phyloP scores from a whole-genome alignment of 2,113 vertebrate species.

The Sinocyclocheilus anophthalmus region DNA sequence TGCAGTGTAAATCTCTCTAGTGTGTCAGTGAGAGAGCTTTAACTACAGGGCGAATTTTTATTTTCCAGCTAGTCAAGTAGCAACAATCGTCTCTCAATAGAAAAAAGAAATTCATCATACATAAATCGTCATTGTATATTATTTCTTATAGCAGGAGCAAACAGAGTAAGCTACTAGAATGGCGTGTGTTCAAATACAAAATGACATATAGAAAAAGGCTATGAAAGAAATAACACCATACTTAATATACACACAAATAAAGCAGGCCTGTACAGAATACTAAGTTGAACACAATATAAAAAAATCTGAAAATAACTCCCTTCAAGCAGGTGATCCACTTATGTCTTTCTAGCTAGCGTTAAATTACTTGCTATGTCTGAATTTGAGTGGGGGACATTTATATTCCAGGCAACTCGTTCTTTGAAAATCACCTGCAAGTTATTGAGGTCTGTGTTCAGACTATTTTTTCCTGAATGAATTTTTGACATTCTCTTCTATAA shows the following conservation, averaged over 20 bases:
- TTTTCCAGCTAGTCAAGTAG: conserved; percentile 57
- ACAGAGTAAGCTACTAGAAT: conserved; percentile 4
- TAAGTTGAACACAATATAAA: conserved; percentile 12
- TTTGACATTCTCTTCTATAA: conserved; percentile 51
- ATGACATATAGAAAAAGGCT: conserved; percentile 6
- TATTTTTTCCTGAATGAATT: conserved; percentile 61
- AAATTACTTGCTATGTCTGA: conserved; percentile 62
- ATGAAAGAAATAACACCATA: conserved; percentile 20
- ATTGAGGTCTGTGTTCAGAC: conserved; percentile 54
- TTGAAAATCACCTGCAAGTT: conserved; percentile 66
- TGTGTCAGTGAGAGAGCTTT: conserved; percentile 59
- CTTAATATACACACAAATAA: conserved; percentile 25
- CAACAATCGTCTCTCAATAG: conserved; percentile 46
- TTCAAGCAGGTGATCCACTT: conserved; percentile 41
- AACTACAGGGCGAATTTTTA: conserved; percentile 53
- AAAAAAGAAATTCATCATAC: not conserved
- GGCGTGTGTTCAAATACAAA: not conserved
- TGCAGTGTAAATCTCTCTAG: conserved; percentile 68
- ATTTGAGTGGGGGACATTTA: conserved; percentile 66
- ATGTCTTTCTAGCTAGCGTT: conserved; percentile 54
- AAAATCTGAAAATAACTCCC: conserved; percentile 42
- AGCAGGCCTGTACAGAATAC: not conserved
- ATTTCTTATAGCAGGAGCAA: conserved; percentile 1
- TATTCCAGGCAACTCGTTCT: conserved; percentile 65
- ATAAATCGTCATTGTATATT: conserved; percentile 16